These are phyloP conservation scores for Poeciliopsis occidentalis DNA, from an alignment of 2,113 vertebrate species.

Conservation along the genomic window DNA sequence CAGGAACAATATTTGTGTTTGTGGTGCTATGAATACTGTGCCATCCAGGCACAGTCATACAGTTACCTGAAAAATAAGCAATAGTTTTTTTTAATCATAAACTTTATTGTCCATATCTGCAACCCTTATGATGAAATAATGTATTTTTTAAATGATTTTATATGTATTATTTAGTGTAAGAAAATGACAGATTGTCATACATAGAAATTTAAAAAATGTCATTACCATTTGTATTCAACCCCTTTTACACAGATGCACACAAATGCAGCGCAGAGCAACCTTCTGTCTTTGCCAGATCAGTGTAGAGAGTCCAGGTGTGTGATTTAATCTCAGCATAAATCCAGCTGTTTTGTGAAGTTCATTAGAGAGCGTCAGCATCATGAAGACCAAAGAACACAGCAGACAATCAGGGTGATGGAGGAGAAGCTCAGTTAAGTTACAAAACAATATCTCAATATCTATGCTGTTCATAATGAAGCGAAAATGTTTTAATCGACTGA, in stretches of 20 bases:
- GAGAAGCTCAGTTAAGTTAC: background rate
- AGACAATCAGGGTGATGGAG: too few relatives aligned
- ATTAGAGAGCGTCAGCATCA: background rate
- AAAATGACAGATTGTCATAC: background rate
- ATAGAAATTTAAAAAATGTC: background rate
- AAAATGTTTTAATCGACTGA: background rate
- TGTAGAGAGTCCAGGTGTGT: background rate
- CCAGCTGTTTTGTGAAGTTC: background rate
- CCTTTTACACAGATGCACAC: background rate
- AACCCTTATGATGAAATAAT: too few relatives aligned
- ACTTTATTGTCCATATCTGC: too few relatives aligned
- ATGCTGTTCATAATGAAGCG: background rate
- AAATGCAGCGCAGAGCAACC: background rate
- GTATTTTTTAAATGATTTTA: background rate
- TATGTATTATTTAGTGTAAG: background rate
- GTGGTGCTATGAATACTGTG: too few relatives aligned
- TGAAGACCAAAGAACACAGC: background rate
- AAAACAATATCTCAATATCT: background rate
- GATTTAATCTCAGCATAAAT: background rate
- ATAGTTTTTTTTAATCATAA: too few relatives aligned
- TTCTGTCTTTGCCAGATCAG: too few relatives aligned
- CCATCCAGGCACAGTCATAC: too few relatives aligned
- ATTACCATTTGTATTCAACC: background rate
- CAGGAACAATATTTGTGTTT: too few relatives aligned
- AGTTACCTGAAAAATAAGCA: too few relatives aligned